Evolutionary conservation across 1,140 invertebrate species (phyloP).

Genomic region (Lineus longissimus): DNA sequence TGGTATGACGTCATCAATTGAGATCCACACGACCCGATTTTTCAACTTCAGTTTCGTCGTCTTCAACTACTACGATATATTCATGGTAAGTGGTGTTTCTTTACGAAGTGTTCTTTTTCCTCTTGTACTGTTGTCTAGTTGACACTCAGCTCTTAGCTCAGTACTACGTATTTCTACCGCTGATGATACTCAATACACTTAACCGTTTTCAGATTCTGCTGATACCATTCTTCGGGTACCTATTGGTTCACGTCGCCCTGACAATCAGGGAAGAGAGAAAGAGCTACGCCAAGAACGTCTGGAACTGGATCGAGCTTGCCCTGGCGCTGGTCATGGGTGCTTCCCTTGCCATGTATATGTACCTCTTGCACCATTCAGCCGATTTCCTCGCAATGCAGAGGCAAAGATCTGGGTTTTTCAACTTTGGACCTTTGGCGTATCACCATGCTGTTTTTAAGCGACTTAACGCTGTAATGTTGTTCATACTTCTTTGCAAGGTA

Average conservation of each 20-base stretch:
- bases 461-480: conserved; percentile 37
- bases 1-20: too few relatives aligned
- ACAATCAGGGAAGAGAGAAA: conserved; percentile 20
- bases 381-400: conserved; percentile 21
- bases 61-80: too few relatives aligned
- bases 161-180: too few relatives aligned
- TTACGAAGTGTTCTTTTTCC: too few relatives aligned
- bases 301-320: conserved; percentile 37
- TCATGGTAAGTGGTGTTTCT: too few relatives aligned
- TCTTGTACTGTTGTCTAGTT: too few relatives aligned
- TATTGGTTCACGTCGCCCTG: conserved; percentile 24
- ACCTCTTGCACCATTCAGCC: conserved; percentile 16
- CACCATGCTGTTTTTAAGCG: conserved; percentile 32
- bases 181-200: too few relatives aligned
- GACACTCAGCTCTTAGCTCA: too few relatives aligned
- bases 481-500: conserved; percentile 37
- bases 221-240: conserved; percentile 32
- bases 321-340: conserved; percentile 26
- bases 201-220: conserved; percentile 27
- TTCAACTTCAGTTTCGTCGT: too few relatives aligned
- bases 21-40: too few relatives aligned
- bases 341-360: conserved; percentile 32
- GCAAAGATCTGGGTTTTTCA: conserved; percentile 27
- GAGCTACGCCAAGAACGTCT: conserved; percentile 26
- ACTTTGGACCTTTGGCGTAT: conserved; percentile 29